Evolutionary conservation across 53 echinoderm and acorn worm genomes (phyloP).

Genomic region (Antedon mediterranea): DNA sequence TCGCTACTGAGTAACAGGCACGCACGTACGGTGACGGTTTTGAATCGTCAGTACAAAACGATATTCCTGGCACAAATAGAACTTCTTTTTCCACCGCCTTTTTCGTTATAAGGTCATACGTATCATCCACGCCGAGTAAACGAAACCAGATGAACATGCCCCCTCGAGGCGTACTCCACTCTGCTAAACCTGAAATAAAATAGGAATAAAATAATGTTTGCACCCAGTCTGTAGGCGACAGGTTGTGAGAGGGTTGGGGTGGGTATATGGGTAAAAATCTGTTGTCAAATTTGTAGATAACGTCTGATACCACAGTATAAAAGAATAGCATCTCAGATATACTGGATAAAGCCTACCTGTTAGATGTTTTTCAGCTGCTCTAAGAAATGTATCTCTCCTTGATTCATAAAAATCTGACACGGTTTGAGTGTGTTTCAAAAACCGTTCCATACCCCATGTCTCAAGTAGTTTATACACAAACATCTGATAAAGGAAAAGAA

Average conservation of each 20-base stretch:
- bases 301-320: too few relatives aligned
- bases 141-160: slow-evolving; percentile 85
- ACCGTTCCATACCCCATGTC: slow-evolving; percentile 67
- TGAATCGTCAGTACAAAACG: slow-evolving; percentile 39
- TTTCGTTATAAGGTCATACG: slow-evolving; percentile 50
- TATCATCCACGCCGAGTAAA: slow-evolving; percentile 62
- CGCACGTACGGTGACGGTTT: slow-evolving; percentile 44
- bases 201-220: background rate
- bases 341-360: slow-evolving; percentile 25
- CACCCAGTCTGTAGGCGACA: too few relatives aligned
- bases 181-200: slow-evolving; percentile 34
- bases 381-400: slow-evolving; percentile 48
- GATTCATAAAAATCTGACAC: slow-evolving; percentile 59
- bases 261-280: too few relatives aligned
- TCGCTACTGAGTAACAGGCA: slow-evolving; percentile 62
- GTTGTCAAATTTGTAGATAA: too few relatives aligned
- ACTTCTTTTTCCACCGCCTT: slow-evolving; percentile 83
- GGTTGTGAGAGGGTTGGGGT: too few relatives aligned
- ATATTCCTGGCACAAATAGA: slow-evolving; percentile 73
- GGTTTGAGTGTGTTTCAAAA: slow-evolving; percentile 41
- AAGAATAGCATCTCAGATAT: too few relatives aligned
- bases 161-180: slow-evolving; percentile 40
- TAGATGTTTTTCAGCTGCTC: slow-evolving; percentile 56
- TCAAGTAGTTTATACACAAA: slow-evolving; percentile 63
- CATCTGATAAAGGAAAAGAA: slow-evolving; percentile 25